phyloP scores from a whole-genome alignment of 2,113 vertebrate genomes.

The Prinia subflava region DNA sequence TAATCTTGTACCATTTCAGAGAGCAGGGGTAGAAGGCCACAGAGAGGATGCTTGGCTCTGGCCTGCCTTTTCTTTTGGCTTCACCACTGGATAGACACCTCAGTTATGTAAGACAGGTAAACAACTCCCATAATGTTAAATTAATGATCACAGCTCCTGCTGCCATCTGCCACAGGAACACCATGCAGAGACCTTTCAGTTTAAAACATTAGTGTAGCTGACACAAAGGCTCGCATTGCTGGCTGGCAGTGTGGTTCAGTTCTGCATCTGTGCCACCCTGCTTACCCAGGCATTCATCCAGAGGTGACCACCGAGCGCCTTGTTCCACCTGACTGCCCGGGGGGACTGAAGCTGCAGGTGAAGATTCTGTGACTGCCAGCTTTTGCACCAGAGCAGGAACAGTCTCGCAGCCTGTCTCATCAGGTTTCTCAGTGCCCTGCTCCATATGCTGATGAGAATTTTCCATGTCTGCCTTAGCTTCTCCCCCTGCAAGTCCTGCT shows the following conservation, averaged over 20 bases:
- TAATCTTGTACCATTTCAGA: background rate
- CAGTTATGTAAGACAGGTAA: background rate
- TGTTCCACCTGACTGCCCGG: fast-evolving
- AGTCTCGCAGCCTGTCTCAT: background rate
- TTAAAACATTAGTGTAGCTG: slow-evolving; percentile 1
- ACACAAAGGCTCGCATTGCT: background rate
- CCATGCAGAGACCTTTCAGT: background rate
- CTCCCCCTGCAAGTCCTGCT: background rate
- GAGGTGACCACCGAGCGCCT: fast-evolving
- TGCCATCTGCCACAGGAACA: background rate
- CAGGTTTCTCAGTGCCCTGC: background rate
- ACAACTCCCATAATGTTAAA: background rate
- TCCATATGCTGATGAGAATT: background rate
- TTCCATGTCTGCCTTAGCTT: background rate
- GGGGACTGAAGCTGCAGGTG: background rate
- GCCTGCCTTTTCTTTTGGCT: background rate
- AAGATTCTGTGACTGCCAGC: background rate
- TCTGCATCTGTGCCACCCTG: background rate
- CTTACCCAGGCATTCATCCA: background rate
- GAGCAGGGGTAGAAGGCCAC: background rate
- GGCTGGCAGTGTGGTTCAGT: background rate
- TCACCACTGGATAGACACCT: background rate
- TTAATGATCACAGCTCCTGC: background rate
- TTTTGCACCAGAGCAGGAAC: background rate
- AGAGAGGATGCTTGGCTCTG: background rate